Percentiles rank a stretch among this genome's conserved stretches.
Evolutionary conservation across 2,113 vertebrate species (phyloP).

Genomic region (Rhinoptilus africanus): DNA sequence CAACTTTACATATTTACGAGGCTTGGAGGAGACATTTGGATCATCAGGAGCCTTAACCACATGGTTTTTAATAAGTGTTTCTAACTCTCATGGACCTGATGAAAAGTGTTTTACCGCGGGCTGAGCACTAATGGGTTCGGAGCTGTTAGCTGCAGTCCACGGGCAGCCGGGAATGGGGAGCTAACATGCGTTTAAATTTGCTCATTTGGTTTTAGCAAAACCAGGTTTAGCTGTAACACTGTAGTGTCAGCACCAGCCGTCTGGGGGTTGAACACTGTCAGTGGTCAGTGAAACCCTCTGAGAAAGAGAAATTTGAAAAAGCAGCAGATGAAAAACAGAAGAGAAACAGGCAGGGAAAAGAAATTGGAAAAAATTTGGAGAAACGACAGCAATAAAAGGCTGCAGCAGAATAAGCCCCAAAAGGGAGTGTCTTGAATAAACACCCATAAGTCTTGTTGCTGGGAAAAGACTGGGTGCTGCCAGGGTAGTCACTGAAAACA

Average conservation of each 20-base stretch:
- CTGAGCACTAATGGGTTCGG: slow-evolving; percentile 23
- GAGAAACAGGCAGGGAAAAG: not conserved
- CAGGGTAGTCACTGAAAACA: not conserved
- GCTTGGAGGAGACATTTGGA: not conserved
- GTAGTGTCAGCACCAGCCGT: not conserved
- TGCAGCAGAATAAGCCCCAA: not conserved
- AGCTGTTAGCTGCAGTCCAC: not conserved
- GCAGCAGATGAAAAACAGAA: not conserved
- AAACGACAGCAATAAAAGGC: not conserved
- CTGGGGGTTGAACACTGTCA: not conserved
- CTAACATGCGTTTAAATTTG: not conserved
- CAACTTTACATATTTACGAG: not conserved
- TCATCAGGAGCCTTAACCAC: not conserved
- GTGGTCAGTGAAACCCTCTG: not conserved
- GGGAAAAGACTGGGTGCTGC: not conserved
- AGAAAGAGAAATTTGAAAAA: not conserved
- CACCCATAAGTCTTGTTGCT: not conserved
- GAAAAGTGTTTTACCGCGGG: slow-evolving; percentile 27
- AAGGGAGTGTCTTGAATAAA: not conserved
- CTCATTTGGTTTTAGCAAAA: not conserved
- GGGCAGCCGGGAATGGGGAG: not conserved
- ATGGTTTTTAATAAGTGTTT: not conserved
- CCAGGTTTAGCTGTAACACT: not conserved
- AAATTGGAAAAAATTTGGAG: not conserved
- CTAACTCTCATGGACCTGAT: not conserved